These are phyloP conservation scores for Poeciliopsis gracilis DNA, from an alignment of 2,797 vertebrate genomes.

Conservation along the genomic window DNA sequence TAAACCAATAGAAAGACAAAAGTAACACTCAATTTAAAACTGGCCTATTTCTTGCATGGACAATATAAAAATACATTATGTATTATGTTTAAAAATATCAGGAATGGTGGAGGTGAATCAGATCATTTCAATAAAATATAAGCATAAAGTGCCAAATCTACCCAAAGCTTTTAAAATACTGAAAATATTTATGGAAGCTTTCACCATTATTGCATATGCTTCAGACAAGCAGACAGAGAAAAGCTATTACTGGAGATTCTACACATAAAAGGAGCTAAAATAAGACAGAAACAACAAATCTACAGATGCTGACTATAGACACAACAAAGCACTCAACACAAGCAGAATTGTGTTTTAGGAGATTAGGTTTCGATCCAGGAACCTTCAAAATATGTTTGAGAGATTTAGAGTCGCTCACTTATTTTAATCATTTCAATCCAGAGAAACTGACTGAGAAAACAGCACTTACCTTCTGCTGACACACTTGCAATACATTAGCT, in stretches of 20 bases:
- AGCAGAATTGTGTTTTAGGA: not conserved
- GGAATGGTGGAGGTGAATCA: not conserved
- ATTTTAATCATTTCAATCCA: not conserved
- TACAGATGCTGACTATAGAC: not conserved
- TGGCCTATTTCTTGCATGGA: not conserved
- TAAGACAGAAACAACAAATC: not conserved
- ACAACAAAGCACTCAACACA: not conserved
- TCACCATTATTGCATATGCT: not conserved
- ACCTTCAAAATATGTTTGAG: not conserved
- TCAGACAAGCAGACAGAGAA: not conserved
- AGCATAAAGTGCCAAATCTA: not conserved
- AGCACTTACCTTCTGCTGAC: not conserved
- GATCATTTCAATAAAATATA: slow-evolving; percentile 1
- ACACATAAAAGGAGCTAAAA: not conserved
- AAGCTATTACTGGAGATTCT: not conserved
- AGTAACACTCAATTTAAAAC: not conserved
- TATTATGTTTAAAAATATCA: not conserved
- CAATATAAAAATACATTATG: not conserved
- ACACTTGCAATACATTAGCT: not conserved
- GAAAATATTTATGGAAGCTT: not conserved
- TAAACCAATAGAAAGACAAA: not conserved
- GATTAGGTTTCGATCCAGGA: not conserved
- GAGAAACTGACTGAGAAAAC: not conserved
- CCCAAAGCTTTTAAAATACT: not conserved
- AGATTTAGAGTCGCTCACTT: not conserved